Conservation (phyloP, 2,797 vertebrate genomes). For the Potorous gilbertii region DNA sequence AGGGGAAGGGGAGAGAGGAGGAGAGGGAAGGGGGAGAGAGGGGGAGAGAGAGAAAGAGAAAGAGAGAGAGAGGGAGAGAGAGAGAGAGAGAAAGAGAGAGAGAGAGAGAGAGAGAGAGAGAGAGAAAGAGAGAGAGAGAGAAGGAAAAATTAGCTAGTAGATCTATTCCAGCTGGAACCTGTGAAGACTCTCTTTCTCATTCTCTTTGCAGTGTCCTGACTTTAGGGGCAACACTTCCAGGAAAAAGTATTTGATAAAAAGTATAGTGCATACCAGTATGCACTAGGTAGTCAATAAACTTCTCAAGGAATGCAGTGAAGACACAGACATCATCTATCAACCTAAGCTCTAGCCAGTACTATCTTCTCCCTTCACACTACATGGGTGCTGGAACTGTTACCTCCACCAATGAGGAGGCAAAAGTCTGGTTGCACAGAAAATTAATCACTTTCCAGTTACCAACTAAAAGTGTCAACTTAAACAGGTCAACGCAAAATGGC, state of each 20-base stretch:
- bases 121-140: too few relatives aligned
- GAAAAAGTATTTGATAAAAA: background rate
- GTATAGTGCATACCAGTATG: background rate
- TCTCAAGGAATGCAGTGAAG: background rate
- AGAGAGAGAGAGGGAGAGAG: too few relatives aligned
- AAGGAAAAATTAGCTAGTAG: background rate
- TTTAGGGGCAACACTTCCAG: background rate
- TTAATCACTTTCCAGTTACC: background rate
- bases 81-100: too few relatives aligned
- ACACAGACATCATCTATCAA: background rate
- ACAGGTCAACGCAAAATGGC: background rate
- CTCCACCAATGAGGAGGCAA: background rate
- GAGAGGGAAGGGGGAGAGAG: too few relatives aligned
- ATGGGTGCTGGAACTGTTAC: background rate
- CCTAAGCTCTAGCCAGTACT: background rate
- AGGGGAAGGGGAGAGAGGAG: too few relatives aligned
- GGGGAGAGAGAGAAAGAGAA: fast-evolving
- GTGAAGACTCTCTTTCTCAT: background rate
- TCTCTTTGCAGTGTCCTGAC: background rate
- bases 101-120: too few relatives aligned
- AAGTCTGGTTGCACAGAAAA: background rate
- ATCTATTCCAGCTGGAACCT: background rate
- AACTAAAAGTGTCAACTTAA: background rate
- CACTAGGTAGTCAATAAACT: background rate
- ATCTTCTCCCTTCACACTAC: background rate